Conservation (phyloP, 2,113 vertebrate genomes). For the Tragelaphus strepsiceros region DNA sequence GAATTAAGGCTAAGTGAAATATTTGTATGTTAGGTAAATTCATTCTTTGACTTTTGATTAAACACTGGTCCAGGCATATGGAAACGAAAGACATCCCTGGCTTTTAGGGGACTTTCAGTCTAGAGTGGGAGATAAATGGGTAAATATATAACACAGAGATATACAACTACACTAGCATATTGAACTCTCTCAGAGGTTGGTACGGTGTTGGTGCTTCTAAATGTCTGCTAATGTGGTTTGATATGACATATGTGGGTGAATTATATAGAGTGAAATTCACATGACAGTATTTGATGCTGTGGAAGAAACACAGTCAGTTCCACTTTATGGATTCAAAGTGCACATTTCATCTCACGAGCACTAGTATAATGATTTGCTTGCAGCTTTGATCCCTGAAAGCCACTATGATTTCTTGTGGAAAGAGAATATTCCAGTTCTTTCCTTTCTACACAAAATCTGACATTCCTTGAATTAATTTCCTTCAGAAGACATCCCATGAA, state of each 20-base stretch:
- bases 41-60: neutral
- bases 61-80: neutral
- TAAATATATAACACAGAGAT: neutral
- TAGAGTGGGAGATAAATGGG: neutral
- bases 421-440: neutral
- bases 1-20: neutral
- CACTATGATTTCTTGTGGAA: constrained; percentile 33
- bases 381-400: constrained; percentile 38
- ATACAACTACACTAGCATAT: neutral
- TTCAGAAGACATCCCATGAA: neutral
- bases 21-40: neutral
- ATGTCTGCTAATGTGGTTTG: neutral
- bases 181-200: neutral
- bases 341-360: constrained; percentile 41
- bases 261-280: constrained; percentile 26
- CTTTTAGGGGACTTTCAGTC: neutral
- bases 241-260: neutral
- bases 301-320: constrained; percentile 45
- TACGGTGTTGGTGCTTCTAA: neutral
- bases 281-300: constrained; percentile 4
- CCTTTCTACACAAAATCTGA: constrained; percentile 33
- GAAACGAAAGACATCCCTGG: neutral
- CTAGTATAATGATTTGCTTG: constrained; percentile 42
- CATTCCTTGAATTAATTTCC: constrained; percentile 51
- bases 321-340: constrained; percentile 52